Evolutionary conservation across 2,113 vertebrate species (phyloP).

Genomic region (Dromas ardeola): DNA sequence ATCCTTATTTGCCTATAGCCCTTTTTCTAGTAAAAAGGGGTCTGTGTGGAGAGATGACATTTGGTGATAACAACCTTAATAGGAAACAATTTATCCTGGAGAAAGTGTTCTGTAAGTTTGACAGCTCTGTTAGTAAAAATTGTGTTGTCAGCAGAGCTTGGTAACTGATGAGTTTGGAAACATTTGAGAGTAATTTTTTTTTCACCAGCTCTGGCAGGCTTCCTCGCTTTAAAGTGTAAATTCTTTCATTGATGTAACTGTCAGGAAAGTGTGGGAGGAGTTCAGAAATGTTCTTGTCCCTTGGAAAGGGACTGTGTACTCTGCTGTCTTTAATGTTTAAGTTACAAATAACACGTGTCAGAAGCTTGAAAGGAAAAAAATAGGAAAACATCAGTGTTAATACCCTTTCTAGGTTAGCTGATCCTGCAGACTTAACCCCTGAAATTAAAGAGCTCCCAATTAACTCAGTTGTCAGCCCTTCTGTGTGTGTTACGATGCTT

Average conservation of each 20-base stretch:
- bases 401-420: background rate
- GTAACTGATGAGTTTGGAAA: conserved; percentile 28
- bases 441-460: background rate
- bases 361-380: background rate
- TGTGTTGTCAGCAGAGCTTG: conserved; percentile 7
- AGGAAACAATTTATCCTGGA: background rate
- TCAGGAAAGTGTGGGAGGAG: background rate
- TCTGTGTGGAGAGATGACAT: background rate
- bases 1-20: background rate
- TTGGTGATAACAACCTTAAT: background rate
- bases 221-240: background rate
- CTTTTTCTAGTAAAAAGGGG: background rate
- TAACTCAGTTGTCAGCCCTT: background rate
- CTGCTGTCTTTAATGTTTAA: background rate
- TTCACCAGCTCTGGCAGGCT: background rate
- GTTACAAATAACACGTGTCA: background rate
- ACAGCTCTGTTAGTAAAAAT: conserved; percentile 1
- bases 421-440: background rate
- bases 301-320: background rate
- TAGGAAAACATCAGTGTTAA: background rate
- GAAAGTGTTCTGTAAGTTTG: background rate
- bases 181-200: background rate
- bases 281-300: background rate
- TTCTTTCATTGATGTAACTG: conserved; percentile 1
- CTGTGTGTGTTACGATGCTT: background rate